Evolutionary conservation across 2,888 invertebrate genomes (phyloP).

Genomic region (Clanis bilineata): DNA sequence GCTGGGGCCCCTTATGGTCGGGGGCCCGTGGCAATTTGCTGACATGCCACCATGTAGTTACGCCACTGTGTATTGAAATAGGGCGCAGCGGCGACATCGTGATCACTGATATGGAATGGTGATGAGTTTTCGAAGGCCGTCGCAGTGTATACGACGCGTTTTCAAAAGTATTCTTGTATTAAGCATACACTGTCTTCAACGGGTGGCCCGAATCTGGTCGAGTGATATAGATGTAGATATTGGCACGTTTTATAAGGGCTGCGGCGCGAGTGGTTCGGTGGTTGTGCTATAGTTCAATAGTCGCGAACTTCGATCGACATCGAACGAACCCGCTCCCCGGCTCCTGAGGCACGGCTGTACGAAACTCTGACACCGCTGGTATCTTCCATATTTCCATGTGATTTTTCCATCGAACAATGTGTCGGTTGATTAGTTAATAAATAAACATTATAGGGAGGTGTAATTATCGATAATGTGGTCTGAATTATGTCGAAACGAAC

Average conservation of each 20-base stretch:
- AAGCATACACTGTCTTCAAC: slow-evolving; percentile 63
- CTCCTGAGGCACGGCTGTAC: slow-evolving; percentile 73
- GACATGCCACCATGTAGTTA: no score
- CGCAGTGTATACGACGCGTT: slow-evolving; percentile 68
- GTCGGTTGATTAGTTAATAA: slow-evolving; percentile 52
- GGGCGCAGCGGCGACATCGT: slow-evolving; percentile 45
- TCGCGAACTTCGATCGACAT: slow-evolving; percentile 25
- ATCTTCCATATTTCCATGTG: slow-evolving; percentile 46
- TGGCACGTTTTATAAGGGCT: slow-evolving; percentile 63
- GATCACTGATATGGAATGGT: slow-evolving; percentile 51
- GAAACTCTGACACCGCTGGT: slow-evolving; percentile 75
- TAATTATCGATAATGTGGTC: slow-evolving; percentile 1
- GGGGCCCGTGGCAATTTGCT: no score
- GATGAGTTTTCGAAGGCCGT: slow-evolving; percentile 77
- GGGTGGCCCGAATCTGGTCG: slow-evolving; percentile 81
- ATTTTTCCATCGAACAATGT: slow-evolving; percentile 60
- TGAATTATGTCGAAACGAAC: slow-evolving; percentile 3
- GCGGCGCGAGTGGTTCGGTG: slow-evolving; percentile 33
- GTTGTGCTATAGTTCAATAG: slow-evolving; percentile 12
- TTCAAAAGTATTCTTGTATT: slow-evolving; percentile 39
- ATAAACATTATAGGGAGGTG: slow-evolving; percentile 12
- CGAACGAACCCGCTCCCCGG: slow-evolving; percentile 38
- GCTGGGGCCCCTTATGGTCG: no score
- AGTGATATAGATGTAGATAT: slow-evolving; percentile 55
- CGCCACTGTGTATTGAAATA: no score